Evolutionary conservation across 2,113 vertebrate species (phyloP).

Genomic region (Xerus inauris): DNA sequence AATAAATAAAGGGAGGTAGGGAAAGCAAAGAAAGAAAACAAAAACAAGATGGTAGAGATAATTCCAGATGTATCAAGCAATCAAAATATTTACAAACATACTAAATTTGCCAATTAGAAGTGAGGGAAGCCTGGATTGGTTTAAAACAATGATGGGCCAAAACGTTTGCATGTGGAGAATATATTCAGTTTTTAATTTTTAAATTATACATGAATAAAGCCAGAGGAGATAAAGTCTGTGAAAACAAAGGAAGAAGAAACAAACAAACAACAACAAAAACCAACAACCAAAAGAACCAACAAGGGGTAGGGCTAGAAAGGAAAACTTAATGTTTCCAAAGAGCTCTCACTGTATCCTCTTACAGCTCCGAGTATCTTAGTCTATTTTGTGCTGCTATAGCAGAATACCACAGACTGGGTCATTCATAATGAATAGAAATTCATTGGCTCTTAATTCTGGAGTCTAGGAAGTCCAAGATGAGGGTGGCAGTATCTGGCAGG

Average conservation of each 20-base stretch:
- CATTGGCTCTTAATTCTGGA: background rate
- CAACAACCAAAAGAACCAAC: background rate
- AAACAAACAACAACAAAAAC: background rate
- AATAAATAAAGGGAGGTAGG: background rate
- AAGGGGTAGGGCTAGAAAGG: background rate
- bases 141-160: background rate
- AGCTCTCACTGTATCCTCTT: background rate
- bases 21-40: background rate
- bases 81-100: background rate
- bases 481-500: background rate
- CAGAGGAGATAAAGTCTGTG: background rate
- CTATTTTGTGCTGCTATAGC: background rate
- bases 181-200: background rate
- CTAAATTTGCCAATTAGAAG: background rate
- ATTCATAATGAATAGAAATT: background rate
- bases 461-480: background rate
- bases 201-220: background rate
- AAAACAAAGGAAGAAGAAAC: background rate
- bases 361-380: background rate
- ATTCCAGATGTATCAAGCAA: background rate
- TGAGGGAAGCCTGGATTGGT: background rate
- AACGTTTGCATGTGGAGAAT: background rate
- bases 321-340: background rate
- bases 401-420: background rate
- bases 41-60: background rate